Conservation (phyloP, 2,113 vertebrate species). For the Gymnorhina tibicen region DNA sequence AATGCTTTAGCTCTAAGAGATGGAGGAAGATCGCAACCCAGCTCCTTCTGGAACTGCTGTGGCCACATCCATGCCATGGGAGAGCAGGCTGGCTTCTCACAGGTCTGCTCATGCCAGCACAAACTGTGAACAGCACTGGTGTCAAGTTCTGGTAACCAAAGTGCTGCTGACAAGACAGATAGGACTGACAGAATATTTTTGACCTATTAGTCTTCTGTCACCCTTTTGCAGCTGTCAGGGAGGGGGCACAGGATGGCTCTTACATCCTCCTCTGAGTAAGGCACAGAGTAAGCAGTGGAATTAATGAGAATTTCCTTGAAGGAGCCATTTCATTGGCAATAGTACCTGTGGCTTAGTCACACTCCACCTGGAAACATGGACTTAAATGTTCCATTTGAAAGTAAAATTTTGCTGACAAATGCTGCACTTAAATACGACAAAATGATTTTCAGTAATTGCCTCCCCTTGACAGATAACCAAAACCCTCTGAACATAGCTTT, state of each 20-base stretch:
- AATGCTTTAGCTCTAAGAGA: neutral
- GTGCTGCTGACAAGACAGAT: neutral
- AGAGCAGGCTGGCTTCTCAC: neutral
- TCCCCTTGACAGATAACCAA: neutral
- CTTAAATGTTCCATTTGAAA: neutral
- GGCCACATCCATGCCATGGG: neutral
- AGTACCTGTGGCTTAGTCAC: neutral
- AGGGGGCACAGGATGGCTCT: neutral
- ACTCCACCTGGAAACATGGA: neutral
- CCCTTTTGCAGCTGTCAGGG: neutral
- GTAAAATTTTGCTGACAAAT: neutral
- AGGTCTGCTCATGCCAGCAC: neutral
- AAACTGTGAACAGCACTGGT: neutral
- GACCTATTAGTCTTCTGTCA: neutral
- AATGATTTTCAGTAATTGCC: neutral
- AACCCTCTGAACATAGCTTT: neutral
- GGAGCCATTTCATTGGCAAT: neutral
- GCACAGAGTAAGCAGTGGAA: neutral
- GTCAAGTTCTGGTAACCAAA: neutral
- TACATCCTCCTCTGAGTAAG: neutral
- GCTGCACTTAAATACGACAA: neutral
- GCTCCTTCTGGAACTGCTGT: neutral
- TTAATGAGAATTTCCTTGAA: neutral
- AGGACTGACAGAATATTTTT: neutral
- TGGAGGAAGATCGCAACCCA: neutral